Evolutionary conservation across 1,140 invertebrate species (phyloP).

Genomic region (Drosophila azteca): DNA sequence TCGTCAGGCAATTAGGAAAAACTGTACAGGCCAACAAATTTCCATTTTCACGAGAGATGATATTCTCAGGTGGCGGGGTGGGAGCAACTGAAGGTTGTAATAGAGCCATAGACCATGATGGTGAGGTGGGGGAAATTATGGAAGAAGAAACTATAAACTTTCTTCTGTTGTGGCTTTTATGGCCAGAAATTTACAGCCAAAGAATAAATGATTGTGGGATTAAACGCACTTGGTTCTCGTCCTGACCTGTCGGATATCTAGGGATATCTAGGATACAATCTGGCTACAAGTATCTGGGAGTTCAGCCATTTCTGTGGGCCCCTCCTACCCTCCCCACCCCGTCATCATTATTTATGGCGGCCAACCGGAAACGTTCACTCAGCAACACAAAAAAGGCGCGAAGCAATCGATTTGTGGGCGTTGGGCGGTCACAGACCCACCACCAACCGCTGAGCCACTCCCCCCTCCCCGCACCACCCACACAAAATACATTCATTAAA

Average conservation of each 20-base stretch:
- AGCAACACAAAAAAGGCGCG: constrained; percentile 73
- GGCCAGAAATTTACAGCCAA: background rate
- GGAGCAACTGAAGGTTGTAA: constrained; percentile 4
- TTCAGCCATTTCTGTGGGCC: constrained; percentile 10
- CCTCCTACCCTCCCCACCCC: background rate
- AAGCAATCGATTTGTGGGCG: constrained; percentile 81
- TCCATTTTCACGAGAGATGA: constrained; percentile 6
- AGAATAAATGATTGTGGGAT: no score
- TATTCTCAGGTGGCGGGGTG: constrained; percentile 16
- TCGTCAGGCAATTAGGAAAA: constrained; percentile 62
- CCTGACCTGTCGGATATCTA: no score
- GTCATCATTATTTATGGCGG: constrained; percentile 31
- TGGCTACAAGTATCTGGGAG: constrained; percentile 19
- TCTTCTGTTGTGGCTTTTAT: constrained; percentile 14
- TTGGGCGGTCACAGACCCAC: constrained; percentile 19
- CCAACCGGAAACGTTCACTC: constrained; percentile 71
- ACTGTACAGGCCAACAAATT: constrained; percentile 32
- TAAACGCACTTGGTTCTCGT: no score
- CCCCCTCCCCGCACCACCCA: constrained; percentile 9
- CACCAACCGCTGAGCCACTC: background rate
- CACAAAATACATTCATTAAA: constrained; percentile 72
- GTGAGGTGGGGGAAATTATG: background rate
- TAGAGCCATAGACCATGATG: constrained; percentile 19
- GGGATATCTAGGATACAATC: constrained; percentile 22
- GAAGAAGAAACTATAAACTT: constrained; percentile 7